A percentile compares a stretch with the other conserved stretches of the same genome.
Evolutionary conservation across 35 echinoderm and acorn worm genomes (phyloP).

Genomic region (Ptychodera flava): DNA sequence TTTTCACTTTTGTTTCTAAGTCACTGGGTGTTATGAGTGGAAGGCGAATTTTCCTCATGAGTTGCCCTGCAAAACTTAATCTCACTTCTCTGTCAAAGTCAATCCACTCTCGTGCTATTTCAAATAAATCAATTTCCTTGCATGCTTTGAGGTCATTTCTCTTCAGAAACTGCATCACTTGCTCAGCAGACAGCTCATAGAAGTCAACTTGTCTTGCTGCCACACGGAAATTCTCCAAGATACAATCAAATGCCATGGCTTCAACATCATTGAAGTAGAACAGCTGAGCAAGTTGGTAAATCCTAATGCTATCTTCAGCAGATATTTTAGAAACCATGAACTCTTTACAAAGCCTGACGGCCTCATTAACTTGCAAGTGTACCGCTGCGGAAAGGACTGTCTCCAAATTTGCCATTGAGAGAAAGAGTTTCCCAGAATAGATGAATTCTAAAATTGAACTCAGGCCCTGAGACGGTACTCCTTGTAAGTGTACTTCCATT

Average conservation of each 20-base stretch:
- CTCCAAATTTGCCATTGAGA: neutral
- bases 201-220: neutral
- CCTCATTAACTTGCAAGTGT: neutral
- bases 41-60: neutral
- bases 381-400: neutral
- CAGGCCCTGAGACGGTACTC: constrained; percentile 18
- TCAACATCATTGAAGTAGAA: neutral
- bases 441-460: constrained; percentile 51
- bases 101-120: neutral
- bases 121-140: neutral
- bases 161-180: neutral
- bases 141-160: neutral
- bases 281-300: neutral
- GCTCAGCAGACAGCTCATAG: neutral
- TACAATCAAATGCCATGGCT: neutral
- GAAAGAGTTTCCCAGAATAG: constrained; percentile 16
- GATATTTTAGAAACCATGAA: neutral
- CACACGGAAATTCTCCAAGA: neutral
- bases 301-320: neutral
- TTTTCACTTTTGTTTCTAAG: neutral
- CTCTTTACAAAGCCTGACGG: neutral
- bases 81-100: neutral
- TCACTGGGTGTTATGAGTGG: neutral
- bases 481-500: constrained; percentile 23
- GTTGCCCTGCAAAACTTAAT: neutral